A percentile compares a stretch with the other conserved stretches of the same genome.
Evolutionary conservation across 2,797 vertebrate species (phyloP).

Genomic region (Ctenopoma multispine): DNA sequence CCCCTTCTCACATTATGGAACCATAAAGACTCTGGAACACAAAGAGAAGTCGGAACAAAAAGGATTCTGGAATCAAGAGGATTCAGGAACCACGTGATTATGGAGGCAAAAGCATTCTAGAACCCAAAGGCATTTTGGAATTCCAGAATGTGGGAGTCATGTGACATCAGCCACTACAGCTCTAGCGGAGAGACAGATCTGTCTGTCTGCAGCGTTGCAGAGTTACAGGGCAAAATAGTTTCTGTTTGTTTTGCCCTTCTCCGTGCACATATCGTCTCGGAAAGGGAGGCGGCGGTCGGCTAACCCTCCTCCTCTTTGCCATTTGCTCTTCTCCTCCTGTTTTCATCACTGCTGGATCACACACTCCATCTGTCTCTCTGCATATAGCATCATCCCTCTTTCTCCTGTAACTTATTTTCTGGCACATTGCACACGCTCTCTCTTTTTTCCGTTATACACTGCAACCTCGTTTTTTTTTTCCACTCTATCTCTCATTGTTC

Average conservation of each 20-base stretch:
- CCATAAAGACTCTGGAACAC: not conserved
- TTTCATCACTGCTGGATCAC: conserved; percentile 46
- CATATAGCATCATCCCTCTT: conserved; percentile 20
- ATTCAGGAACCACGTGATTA: conserved; percentile 3
- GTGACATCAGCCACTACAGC: not conserved
- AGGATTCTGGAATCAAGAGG: not conserved
- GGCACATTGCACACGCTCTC: conserved; percentile 27
- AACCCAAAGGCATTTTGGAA: not conserved
- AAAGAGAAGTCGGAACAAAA: not conserved
- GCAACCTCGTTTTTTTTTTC: conserved; percentile 22
- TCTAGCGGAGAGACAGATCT: not conserved
- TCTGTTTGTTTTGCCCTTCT: conserved; percentile 41
- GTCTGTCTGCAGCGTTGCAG: conserved; percentile 9
- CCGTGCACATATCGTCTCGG: conserved; percentile 2
- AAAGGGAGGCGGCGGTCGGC: conserved; percentile 24
- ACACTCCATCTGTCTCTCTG: conserved; percentile 49
- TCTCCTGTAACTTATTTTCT: conserved; percentile 26
- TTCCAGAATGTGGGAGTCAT: not conserved
- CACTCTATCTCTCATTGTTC: not conserved
- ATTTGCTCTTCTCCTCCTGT: conserved; percentile 27
- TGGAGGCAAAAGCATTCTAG: not conserved
- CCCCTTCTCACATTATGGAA: not conserved
- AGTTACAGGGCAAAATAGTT: not conserved
- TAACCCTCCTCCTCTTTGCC: conserved; percentile 12
- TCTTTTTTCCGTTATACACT: conserved; percentile 3